phyloP scores from a whole-genome alignment of 2,797 vertebrate species.

The Betta splendens region DNA sequence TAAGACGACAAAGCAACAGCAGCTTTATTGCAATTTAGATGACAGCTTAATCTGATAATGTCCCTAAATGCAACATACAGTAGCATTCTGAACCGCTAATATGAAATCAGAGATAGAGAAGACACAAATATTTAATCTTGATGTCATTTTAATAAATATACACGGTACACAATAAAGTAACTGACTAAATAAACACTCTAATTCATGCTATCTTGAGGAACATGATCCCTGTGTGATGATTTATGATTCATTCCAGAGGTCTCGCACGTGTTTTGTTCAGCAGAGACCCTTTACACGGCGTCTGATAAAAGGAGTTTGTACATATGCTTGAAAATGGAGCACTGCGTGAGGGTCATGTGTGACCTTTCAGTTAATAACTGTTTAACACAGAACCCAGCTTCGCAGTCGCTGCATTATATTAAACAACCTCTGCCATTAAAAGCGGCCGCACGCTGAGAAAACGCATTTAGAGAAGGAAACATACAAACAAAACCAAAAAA shows the following conservation, averaged over 20 bases:
- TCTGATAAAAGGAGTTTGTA: conserved; percentile 1
- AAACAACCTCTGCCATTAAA: conserved; percentile 19
- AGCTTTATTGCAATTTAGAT: not conserved
- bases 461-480: too few relatives aligned
- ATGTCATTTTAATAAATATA: too few relatives aligned
- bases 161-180: too few relatives aligned
- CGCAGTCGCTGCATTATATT: conserved; percentile 4
- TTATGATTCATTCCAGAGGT: too few relatives aligned
- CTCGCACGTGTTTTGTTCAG: too few relatives aligned
- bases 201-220: too few relatives aligned
- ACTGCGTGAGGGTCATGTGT: not conserved
- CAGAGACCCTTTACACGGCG: not conserved
- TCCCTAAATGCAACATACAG: not conserved
- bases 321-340: conserved; percentile 10
- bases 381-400: conserved; percentile 12
- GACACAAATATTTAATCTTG: too few relatives aligned
- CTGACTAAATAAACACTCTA: not conserved
- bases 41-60: not conserved
- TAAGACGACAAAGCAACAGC: not conserved
- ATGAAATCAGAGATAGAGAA: too few relatives aligned
- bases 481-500: too few relatives aligned
- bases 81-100: not conserved
- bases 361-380: conserved; percentile 10
- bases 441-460: conserved; percentile 7
- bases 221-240: too few relatives aligned